Conservation (phyloP, 2,888 invertebrate genomes). For the Lasioglossum malachurum region DNA sequence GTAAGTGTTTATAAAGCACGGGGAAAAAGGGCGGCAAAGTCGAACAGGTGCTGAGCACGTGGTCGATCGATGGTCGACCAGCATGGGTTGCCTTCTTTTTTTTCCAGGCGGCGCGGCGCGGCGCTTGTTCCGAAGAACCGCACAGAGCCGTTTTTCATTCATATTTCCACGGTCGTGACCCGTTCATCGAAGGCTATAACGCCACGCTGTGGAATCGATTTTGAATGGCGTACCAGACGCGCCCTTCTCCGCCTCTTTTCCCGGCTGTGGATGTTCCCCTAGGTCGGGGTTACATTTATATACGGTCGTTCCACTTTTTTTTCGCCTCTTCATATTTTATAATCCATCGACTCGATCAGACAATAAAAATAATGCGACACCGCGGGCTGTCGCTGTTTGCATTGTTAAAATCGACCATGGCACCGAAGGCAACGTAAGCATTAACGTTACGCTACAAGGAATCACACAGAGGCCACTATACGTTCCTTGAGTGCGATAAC, state of each 20-base stretch:
- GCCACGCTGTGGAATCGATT: slow-evolving; percentile 78
- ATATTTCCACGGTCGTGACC: slow-evolving; percentile 75
- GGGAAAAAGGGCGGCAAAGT: slow-evolving; percentile 67
- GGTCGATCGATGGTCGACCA: slow-evolving; percentile 80
- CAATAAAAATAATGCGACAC: slow-evolving; percentile 58
- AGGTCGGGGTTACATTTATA: slow-evolving; percentile 82
- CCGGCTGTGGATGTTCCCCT: slow-evolving; percentile 73
- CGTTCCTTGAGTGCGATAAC: background rate
- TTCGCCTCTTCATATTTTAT: slow-evolving; percentile 64
- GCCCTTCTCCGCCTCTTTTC: slow-evolving; percentile 68
- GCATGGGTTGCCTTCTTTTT: slow-evolving; percentile 76
- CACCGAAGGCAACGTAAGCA: background rate
- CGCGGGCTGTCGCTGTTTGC: background rate
- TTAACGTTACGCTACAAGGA: background rate
- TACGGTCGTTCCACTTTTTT: slow-evolving; percentile 59
- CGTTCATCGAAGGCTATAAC: slow-evolving; percentile 80
- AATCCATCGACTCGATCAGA: slow-evolving; percentile 36
- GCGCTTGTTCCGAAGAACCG: slow-evolving; percentile 79
- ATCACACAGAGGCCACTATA: background rate
- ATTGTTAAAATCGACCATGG: slow-evolving; percentile 7
- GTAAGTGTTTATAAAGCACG: slow-evolving; percentile 43
- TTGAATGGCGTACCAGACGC: slow-evolving; percentile 75
- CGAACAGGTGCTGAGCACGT: slow-evolving; percentile 83
- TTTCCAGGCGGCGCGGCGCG: slow-evolving; percentile 73
- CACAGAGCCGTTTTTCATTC: slow-evolving; percentile 81